Base-by-base conservation (phyloP, 2,888 invertebrate genomes). In the Athrips mouffetella region DNA sequence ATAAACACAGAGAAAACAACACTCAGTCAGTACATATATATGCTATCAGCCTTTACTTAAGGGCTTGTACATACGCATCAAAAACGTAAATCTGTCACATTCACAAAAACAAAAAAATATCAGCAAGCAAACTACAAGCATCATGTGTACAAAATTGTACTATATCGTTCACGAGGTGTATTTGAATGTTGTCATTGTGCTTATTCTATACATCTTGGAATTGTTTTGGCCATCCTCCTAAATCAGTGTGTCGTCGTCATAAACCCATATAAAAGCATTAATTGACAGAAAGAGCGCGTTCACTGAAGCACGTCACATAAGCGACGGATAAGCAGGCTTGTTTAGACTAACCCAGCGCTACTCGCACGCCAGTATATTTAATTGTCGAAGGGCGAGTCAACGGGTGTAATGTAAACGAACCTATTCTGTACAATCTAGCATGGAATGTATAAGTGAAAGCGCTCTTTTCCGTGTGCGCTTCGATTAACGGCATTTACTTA, bases 251-350 rank as follows among this genome's bases (percentile, higher is more conserved):
- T 45, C 27, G 20, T 45, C 42, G 27, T 31, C 50, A 41, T 48
- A 48, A 59, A 62, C 59, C 64, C 56, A 59, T 60, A 63, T 63
- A 63, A 62, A 63, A 62, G 60, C 62, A 57, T 44, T 35, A 39
- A 40, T 75, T 61, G 62, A 59, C 57, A 50, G 51, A 67, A 62
- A 63, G 51, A 62, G 59, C 63, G 59, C 59, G 62, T 65, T 50
- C 50, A 20, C 45, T 50, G 27, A 13, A 30, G 21, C 21, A 16
- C 41, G 41, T 27, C 15, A 25, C 39, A 27, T 3, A 25, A 31
- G 41, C 42, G 4, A 35, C 51, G 44, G 44, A 37, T 8, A 40
- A 42, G 29, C 42, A 20, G 37, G 21, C n/a, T 10, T 2, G 8
- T n/a, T 21, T n/a, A 37, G 20, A 37, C 37, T 37, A 18, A 4